These are phyloP conservation scores for Reinhardtius hippoglossoides DNA, from an alignment of 2,113 vertebrate genomes.

Conservation along the genomic window DNA sequence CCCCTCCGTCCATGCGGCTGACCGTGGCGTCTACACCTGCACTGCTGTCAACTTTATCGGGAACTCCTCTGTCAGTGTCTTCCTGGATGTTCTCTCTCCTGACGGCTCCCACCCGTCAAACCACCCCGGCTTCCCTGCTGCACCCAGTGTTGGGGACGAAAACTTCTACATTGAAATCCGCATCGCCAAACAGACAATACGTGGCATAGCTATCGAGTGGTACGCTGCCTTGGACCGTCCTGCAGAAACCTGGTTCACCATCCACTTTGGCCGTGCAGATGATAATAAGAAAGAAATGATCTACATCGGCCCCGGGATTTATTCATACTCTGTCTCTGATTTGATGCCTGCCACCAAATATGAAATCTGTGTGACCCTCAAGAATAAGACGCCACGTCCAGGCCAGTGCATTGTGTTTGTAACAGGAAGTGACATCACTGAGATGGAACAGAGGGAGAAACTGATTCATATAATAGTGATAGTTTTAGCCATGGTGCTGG, in stretches of 20 bases:
- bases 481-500: constrained; percentile 89
- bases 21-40: constrained; percentile 89
- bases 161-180: constrained; percentile 85
- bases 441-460: constrained; percentile 87
- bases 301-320: constrained; percentile 88
- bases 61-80: constrained; percentile 79
- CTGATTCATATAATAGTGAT: constrained; percentile 91
- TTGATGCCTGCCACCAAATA: constrained; percentile 90
- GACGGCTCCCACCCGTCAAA: constrained; percentile 32
- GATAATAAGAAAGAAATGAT: constrained; percentile 83
- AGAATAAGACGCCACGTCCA: constrained; percentile 78
- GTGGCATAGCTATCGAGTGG: constrained; percentile 91
- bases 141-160: constrained; percentile 47
- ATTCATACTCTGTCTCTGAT: constrained; percentile 85
- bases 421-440: constrained; percentile 86
- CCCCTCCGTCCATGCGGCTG: constrained; percentile 75
- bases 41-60: constrained; percentile 87
- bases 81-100: constrained; percentile 70
- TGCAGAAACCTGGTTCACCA: constrained; percentile 87
- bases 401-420: constrained; percentile 91
- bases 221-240: constrained; percentile 77
- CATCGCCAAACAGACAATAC: constrained; percentile 88
- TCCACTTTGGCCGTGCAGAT: constrained; percentile 84
- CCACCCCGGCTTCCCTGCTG: constrained; percentile 24
- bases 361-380: constrained; percentile 88